Conservation (phyloP, 1,140 invertebrate species). For the Sarcophaga bullata region DNA sequence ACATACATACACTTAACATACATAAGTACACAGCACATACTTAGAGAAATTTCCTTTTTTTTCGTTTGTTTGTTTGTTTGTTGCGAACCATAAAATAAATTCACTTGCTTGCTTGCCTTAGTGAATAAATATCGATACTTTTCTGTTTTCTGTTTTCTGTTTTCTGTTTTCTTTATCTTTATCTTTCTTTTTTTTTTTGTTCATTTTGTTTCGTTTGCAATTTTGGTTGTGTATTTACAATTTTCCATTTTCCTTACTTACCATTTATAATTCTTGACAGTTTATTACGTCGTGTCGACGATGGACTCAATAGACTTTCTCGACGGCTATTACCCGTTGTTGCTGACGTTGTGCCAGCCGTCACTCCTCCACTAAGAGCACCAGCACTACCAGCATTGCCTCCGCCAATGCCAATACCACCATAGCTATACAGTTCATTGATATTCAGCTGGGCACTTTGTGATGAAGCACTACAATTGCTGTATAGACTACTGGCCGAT, state of each 20-base stretch:
- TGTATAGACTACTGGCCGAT: constrained; percentile 68
- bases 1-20: too few relatives aligned
- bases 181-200: too few relatives aligned
- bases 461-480: constrained; percentile 67
- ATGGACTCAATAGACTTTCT: constrained; percentile 76
- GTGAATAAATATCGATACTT: too few relatives aligned
- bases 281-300: constrained; percentile 77
- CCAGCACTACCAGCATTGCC: constrained; percentile 47
- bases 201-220: too few relatives aligned
- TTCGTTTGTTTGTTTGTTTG: too few relatives aligned
- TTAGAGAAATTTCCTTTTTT: too few relatives aligned
- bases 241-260: constrained; percentile 67
- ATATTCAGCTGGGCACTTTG: constrained; percentile 61
- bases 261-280: constrained; percentile 76
- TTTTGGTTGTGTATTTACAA: neutral
- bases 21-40: too few relatives aligned
- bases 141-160: too few relatives aligned
- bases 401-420: constrained; percentile 50
- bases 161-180: neutral
- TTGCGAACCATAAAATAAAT: too few relatives aligned
- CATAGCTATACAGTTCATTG: constrained; percentile 49
- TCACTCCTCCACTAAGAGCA: constrained; percentile 53
- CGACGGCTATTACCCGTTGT: constrained; percentile 61
- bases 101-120: too few relatives aligned
- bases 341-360: constrained; percentile 50